These are phyloP conservation scores for Odontamblyopus lacepedii DNA, from an alignment of 2,797 vertebrate species.

Conservation along the genomic window DNA sequence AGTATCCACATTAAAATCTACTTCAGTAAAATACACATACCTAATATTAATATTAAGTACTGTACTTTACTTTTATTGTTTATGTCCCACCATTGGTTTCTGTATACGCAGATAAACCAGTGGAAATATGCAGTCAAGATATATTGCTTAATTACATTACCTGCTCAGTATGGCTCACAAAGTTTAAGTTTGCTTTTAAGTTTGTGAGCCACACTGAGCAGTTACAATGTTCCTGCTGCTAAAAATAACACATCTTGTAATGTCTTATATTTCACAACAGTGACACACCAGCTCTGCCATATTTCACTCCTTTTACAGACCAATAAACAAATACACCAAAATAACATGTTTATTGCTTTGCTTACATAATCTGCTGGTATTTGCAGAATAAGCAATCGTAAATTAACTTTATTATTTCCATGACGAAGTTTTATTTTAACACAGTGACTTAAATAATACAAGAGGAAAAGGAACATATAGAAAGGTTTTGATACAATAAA, in stretches of 20 bases:
- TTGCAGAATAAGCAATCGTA: neutral
- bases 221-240: slow-evolving; percentile 1
- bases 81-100: neutral
- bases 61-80: too few species aligned
- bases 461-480: neutral
- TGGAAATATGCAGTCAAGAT: slow-evolving; percentile 45
- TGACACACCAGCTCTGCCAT: slow-evolving; percentile 13
- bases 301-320: slow-evolving; percentile 19
- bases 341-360: slow-evolving; percentile 16
- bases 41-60: too few species aligned
- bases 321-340: slow-evolving; percentile 23
- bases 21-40: too few species aligned
- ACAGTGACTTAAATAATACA: neutral
- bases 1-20: too few species aligned
- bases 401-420: neutral
- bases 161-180: slow-evolving; percentile 7
- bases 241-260: slow-evolving; percentile 3
- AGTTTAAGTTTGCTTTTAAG: neutral
- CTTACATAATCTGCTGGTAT: neutral
- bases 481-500: too few species aligned
- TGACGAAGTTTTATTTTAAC: neutral
- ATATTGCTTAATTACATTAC: slow-evolving; percentile 39
- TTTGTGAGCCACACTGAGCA: too few species aligned
- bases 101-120: slow-evolving; percentile 55
- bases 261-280: slow-evolving; percentile 15